Evolutionary conservation across 2,797 vertebrate genomes (phyloP).

Genomic region (Amphiprion clarkii): DNA sequence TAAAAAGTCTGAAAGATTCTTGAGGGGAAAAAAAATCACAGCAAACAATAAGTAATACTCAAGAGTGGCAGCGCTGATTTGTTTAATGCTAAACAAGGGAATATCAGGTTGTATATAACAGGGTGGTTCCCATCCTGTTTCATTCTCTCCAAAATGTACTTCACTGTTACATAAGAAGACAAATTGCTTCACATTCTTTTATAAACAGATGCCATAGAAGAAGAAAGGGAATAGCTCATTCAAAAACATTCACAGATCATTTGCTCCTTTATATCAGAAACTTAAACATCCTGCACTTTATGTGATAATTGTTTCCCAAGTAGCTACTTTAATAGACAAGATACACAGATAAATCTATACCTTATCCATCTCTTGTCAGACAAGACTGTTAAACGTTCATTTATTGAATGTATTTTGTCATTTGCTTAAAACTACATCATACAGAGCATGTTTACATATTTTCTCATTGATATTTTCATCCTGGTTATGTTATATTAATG

Average conservation of each 20-base stretch:
- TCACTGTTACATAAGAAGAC: constrained; percentile 10
- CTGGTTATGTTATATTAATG: not conserved
- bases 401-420: too few species aligned
- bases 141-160: not conserved
- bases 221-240: not conserved
- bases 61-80: not conserved
- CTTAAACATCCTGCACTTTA: not conserved
- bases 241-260: not conserved
- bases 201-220: not conserved
- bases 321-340: too few species aligned
- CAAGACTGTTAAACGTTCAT: too few species aligned
- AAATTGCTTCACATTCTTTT: not conserved
- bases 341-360: too few species aligned
- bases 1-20: too few species aligned
- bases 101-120: constrained; percentile 12
- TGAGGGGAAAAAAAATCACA: too few species aligned
- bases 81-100: not conserved
- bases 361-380: too few species aligned
- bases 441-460: too few species aligned
- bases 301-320: too few species aligned
- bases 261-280: not conserved
- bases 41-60: too few species aligned
- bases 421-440: too few species aligned
- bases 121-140: constrained; percentile 19
- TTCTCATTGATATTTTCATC: too few species aligned